phyloP scores from a whole-genome alignment of 2,113 vertebrate genomes.

The Picathartes gymnocephalus region DNA sequence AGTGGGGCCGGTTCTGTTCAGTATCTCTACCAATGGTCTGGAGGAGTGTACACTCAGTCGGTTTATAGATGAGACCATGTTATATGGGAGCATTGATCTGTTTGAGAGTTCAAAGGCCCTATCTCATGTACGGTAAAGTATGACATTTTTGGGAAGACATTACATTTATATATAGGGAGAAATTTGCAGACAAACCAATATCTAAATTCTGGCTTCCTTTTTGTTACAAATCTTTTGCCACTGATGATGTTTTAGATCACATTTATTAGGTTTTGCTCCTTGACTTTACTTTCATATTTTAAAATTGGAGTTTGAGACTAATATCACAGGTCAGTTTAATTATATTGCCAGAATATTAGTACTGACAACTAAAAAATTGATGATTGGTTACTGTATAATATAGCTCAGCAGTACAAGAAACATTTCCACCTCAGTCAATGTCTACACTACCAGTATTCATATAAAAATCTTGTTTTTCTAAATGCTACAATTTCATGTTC shows the following conservation, averaged over 20 bases:
- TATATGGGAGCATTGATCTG: rapidly evolving
- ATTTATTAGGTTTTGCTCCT: background rate
- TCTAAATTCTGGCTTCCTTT: background rate
- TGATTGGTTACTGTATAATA: background rate
- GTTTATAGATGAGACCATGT: background rate
- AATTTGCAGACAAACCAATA: background rate
- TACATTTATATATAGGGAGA: background rate
- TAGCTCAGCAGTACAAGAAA: background rate
- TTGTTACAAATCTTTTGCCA: background rate
- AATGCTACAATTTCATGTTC: background rate
- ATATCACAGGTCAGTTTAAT: background rate
- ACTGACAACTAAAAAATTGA: background rate
- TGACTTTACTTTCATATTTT: background rate
- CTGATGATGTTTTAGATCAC: background rate
- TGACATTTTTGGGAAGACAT: background rate
- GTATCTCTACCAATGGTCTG: background rate
- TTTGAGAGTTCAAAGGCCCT: background rate
- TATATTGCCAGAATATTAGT: background rate
- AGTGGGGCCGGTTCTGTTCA: background rate
- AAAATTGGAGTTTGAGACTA: background rate
- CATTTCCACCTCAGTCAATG: background rate
- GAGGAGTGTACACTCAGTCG: background rate
- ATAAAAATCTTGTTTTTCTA: background rate
- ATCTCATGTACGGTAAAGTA: background rate
- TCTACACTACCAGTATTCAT: background rate